Conservation (phyloP, 30 jellyfish, hydroid and myxozoan species). For the Turritopsis rubra region DNA sequence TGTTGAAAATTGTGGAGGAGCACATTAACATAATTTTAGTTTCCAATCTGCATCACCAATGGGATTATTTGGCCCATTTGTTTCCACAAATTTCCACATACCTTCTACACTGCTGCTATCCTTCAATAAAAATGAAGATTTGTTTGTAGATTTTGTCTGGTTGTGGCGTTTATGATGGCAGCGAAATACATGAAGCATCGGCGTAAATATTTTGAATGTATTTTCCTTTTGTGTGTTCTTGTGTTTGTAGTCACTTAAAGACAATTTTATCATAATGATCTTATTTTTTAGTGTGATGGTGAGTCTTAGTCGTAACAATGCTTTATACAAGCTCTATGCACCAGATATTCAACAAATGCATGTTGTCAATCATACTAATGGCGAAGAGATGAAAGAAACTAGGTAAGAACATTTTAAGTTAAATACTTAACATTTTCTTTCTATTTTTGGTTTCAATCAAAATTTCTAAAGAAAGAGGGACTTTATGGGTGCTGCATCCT, state of each 20-base stretch:
- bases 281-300: conserved; percentile 64
- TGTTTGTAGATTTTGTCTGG: conserved; percentile 79
- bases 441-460: too few species aligned
- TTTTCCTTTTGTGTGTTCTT: not conserved
- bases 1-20: too few species aligned
- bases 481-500: too few species aligned
- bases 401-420: conserved; percentile 12
- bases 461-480: too few species aligned
- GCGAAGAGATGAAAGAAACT: conserved; percentile 78
- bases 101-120: too few species aligned
- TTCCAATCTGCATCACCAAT: too few species aligned
- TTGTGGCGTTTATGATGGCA: conserved; percentile 92
- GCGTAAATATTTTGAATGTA: conserved; percentile 52
- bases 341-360: conserved; percentile 95
- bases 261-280: not conserved
- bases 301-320: conserved; percentile 60
- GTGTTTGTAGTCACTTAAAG: not conserved
- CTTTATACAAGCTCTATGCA: conserved; percentile 73
- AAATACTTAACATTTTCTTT: not conserved
- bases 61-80: too few species aligned
- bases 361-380: conserved; percentile 71
- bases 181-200: conserved; percentile 92
- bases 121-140: too few species aligned
- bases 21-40: too few species aligned
- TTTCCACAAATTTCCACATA: too few species aligned